Conservation (phyloP, 2,888 invertebrate genomes). For the Amblyjoppa fuscipennis region DNA sequence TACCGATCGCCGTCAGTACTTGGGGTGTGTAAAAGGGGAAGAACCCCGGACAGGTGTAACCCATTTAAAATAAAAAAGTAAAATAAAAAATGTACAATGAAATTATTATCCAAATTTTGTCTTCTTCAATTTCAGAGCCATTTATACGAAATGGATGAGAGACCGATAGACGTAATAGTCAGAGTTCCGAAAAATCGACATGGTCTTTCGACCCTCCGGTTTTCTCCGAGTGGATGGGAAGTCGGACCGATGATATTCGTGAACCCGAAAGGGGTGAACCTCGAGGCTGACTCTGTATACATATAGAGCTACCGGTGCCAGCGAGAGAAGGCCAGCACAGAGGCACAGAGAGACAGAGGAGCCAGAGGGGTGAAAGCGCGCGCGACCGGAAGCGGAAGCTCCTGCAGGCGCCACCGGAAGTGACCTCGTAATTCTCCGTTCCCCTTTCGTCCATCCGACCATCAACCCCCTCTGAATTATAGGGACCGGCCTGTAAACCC, state of each 20-base stretch:
- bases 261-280: slow-evolving; percentile 39
- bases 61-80: too few species aligned
- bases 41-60: too few species aligned
- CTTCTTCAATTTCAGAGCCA: background rate
- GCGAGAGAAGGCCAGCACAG: slow-evolving; percentile 68
- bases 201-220: background rate
- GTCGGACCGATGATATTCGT: slow-evolving; percentile 53
- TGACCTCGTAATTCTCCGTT: slow-evolving; percentile 85
- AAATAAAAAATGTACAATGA: too few species aligned
- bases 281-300: slow-evolving; percentile 14
- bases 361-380: slow-evolving; percentile 73
- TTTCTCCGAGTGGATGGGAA: slow-evolving; percentile 31
- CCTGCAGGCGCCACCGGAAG: slow-evolving; percentile 85
- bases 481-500: slow-evolving; percentile 82
- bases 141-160: background rate
- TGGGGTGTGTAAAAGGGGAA: too few species aligned
- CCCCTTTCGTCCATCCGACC: slow-evolving; percentile 71
- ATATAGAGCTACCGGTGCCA: slow-evolving; percentile 39
- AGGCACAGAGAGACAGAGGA: slow-evolving; percentile 58
- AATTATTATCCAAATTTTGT: background rate
- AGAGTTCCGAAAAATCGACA: background rate
- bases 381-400: slow-evolving; percentile 84
- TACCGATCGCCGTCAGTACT: too few species aligned
- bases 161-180: background rate
- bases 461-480: slow-evolving; percentile 81